Conservation (phyloP, 2,797 vertebrate genomes). For the Argentina silus region DNA sequence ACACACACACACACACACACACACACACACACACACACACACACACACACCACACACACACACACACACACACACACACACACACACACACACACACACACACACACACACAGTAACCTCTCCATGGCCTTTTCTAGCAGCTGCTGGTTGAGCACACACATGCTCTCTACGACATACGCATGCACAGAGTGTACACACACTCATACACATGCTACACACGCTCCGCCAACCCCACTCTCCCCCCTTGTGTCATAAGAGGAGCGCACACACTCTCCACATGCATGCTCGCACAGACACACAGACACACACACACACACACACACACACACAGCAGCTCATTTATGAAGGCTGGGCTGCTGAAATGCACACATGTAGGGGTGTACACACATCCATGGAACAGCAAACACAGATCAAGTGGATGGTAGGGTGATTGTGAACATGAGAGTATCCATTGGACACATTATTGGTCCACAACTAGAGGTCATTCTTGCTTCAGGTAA, state of each 20-base stretch:
- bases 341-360: neutral
- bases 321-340: neutral
- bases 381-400: neutral
- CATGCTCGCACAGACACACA: neutral
- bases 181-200: neutral
- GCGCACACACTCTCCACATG: neutral
- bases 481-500: neutral
- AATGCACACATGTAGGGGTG: neutral
- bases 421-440: neutral
- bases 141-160: neutral
- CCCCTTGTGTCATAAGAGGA: neutral
- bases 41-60: neutral
- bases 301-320: conserved; percentile 9
- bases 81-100: neutral
- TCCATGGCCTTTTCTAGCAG: neutral
- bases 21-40: neutral
- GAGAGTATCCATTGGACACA: neutral
- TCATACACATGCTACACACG: neutral
- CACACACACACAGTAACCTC: neutral
- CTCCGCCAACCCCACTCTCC: neutral
- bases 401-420: neutral
- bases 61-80: too few relatives aligned
- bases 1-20: neutral
- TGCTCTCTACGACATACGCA: neutral
- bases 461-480: conserved; percentile 1